A percentile compares a stretch with the other conserved stretches of the same genome.
These are phyloP conservation scores for Phaonia tiefii DNA, from an alignment of 2,888 invertebrate species.

Conservation along the genomic window DNA sequence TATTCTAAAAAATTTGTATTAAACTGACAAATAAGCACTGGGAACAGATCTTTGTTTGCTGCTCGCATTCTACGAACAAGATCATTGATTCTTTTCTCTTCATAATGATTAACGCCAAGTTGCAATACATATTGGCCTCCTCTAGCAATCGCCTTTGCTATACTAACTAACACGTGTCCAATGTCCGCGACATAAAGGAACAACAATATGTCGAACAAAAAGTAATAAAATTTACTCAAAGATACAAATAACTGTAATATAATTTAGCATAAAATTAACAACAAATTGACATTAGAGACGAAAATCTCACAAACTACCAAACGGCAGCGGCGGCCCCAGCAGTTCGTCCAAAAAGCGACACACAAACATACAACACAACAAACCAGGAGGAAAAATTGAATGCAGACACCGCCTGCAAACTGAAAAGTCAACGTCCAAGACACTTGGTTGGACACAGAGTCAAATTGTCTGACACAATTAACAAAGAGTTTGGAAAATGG, in stretches of 20 bases:
- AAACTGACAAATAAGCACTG: too few species aligned
- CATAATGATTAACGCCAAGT: too few species aligned
- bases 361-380: not conserved
- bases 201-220: not conserved
- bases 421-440: conserved; percentile 22
- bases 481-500: conserved; percentile 31
- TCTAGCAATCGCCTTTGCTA: too few species aligned
- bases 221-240: conserved; percentile 32
- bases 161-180: too few species aligned
- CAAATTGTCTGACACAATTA: conserved; percentile 65
- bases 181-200: too few species aligned
- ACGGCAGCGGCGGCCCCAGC: conserved; percentile 1
- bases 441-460: conserved; percentile 47
- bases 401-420: not conserved
- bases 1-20: too few species aligned
- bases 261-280: conserved; percentile 59
- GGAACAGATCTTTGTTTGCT: too few species aligned
- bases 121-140: too few species aligned
- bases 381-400: conserved; percentile 14
- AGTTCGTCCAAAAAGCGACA: not conserved
- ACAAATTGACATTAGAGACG: conserved; percentile 59
- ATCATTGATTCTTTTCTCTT: too few species aligned
- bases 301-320: conserved; percentile 33
- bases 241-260: conserved; percentile 34
- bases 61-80: too few species aligned